Evolutionary conservation across 2,888 invertebrate genomes (phyloP).

Genomic region (Mellilla xanthometata): DNA sequence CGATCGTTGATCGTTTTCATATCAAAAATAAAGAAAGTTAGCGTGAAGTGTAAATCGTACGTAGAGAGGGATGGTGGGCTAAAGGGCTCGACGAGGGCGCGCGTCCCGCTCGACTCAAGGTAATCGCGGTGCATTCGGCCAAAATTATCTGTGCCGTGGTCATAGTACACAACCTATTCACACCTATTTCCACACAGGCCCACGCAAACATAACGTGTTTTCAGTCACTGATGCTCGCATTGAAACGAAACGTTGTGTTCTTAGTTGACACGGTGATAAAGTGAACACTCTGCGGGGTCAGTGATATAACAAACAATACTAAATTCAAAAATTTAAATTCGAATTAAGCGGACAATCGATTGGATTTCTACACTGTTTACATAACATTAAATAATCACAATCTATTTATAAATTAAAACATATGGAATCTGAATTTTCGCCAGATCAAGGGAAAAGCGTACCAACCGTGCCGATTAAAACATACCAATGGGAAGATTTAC

Average conservation of each 20-base stretch:
- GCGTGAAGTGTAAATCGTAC: conserved; percentile 48
- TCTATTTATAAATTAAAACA: conserved; percentile 58
- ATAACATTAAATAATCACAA: conserved; percentile 19
- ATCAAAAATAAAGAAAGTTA: conserved; percentile 44
- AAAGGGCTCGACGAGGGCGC: conserved; percentile 40
- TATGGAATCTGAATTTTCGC: conserved; percentile 81
- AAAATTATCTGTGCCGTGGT: conserved; percentile 68
- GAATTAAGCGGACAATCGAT: neutral
- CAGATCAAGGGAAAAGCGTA: conserved; percentile 72
- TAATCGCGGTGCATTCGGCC: conserved; percentile 66
- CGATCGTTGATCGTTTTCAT: conserved; percentile 68
- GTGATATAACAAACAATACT: conserved; percentile 43
- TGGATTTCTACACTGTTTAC: conserved; percentile 11
- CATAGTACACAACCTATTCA: conserved; percentile 77
- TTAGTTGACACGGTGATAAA: conserved; percentile 69
- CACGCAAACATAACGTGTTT: conserved; percentile 78
- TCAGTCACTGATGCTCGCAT: conserved; percentile 73
- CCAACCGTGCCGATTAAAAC: conserved; percentile 89
- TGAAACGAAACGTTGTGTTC: conserved; percentile 79
- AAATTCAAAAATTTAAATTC: conserved; percentile 22
- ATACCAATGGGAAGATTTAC: conserved; percentile 91
- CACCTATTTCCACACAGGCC: conserved; percentile 79
- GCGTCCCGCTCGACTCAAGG: conserved; percentile 65
- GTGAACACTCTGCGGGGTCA: conserved; percentile 63
- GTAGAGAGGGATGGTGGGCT: conserved; percentile 51